Evolutionary conservation across 2,888 invertebrate species (phyloP).

Genomic region (Rapana venosa): DNA sequence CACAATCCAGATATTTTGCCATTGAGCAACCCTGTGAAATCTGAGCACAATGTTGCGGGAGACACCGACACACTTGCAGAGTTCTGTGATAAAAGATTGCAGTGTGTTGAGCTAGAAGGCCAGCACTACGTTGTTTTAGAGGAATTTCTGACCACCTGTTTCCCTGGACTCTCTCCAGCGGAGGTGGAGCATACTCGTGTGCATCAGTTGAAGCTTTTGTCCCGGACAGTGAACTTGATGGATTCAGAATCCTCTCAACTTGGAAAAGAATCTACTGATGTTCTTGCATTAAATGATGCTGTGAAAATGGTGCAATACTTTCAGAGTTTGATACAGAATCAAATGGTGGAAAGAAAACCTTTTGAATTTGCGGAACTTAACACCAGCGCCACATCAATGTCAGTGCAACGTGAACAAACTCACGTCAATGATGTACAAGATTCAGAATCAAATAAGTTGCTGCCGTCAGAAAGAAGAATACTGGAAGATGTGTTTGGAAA

Average conservation of each 20-base stretch:
- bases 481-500: no score
- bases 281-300: background rate
- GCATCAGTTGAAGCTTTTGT: background rate
- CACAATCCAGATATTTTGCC: background rate
- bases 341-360: background rate
- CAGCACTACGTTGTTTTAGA: conserved; percentile 8
- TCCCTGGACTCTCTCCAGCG: background rate
- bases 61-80: background rate
- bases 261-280: background rate
- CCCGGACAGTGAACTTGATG: background rate
- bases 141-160: background rate
- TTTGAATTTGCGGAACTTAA: background rate
- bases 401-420: background rate
- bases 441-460: background rate
- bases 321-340: background rate
- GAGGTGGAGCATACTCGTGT: background rate
- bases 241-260: background rate
- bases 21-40: background rate
- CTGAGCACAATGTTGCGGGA: background rate
- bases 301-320: background rate
- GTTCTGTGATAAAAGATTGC: background rate
- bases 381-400: no score
- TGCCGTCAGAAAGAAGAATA: background rate
- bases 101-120: conserved; percentile 5
- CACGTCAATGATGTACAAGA: background rate